Percentiles rank a stretch among this genome's conserved stretches.
Conservation (phyloP, 2,888 invertebrate genomes). For the Cepaea hortensis region DNA sequence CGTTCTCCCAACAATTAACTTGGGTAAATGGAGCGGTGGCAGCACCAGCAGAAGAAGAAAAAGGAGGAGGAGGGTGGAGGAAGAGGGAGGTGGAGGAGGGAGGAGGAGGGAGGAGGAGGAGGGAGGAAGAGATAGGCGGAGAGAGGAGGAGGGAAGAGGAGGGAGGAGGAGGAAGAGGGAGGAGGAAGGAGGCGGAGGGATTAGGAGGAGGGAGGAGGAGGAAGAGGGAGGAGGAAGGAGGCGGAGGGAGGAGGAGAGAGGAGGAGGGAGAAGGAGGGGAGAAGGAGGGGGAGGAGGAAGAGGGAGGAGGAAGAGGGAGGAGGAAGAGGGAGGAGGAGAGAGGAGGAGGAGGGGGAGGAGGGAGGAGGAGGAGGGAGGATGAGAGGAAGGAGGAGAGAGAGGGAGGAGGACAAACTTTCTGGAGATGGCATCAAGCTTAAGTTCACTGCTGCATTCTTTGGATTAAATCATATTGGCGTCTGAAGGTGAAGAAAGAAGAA, state of each 20-base stretch:
- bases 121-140: not conserved
- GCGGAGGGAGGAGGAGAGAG: not conserved
- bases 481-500: no score
- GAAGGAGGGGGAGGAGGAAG: not conserved
- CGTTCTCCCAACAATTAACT: no score
- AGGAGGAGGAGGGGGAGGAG: not conserved
- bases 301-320: not conserved
- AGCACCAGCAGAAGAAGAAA: no score
- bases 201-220: not conserved
- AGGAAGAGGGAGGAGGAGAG: not conserved
- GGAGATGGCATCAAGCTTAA: no score
- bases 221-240: not conserved
- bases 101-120: not conserved
- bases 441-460: no score
- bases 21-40: no score
- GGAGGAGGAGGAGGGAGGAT: not conserved
- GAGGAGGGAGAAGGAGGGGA: not conserved
- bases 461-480: no score
- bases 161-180: not conserved
- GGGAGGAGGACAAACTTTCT: not conserved
- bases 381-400: not conserved
- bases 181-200: not conserved
- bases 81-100: not conserved
- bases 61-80: no score
- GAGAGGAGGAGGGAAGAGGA: not conserved